These are phyloP conservation scores for Amyelois transitella DNA, from an alignment of 1,140 invertebrate species.

Conservation along the genomic window DNA sequence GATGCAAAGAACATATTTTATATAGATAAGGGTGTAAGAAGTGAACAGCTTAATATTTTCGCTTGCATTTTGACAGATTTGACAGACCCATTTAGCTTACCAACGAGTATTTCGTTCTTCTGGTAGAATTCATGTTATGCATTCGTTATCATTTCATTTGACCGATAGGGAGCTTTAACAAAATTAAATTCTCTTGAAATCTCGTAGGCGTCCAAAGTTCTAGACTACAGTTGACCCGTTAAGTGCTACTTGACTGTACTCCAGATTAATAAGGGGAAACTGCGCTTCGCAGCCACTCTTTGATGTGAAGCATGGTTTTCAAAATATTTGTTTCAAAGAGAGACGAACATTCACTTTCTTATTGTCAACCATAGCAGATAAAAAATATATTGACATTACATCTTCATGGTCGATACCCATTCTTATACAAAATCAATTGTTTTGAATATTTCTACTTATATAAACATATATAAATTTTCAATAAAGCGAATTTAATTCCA, in stretches of 20 bases:
- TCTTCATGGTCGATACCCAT: no score
- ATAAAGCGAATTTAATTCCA: neutral
- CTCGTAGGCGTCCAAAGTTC: slow-evolving; percentile 26
- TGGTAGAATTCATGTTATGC: neutral
- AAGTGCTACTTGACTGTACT: slow-evolving; percentile 57
- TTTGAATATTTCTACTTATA: no score
- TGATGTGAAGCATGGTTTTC: neutral
- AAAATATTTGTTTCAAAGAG: neutral
- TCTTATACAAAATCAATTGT: no score
- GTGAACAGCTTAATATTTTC: no score
- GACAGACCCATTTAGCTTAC: no score
- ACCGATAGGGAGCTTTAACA: neutral
- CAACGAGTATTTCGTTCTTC: no score
- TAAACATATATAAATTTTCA: no score
- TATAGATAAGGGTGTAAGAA: no score
- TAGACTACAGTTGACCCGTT: slow-evolving; percentile 47
- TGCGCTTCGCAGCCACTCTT: slow-evolving; percentile 33
- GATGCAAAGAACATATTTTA: slow-evolving; percentile 8
- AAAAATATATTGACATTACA: neutral
- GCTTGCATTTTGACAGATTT: no score
- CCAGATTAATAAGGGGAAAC: slow-evolving; percentile 56
- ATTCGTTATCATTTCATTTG: neutral
- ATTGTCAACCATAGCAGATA: neutral
- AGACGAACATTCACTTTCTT: neutral
- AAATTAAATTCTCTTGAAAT: neutral